Percentiles rank a stretch among this genome's conserved stretches.
These are phyloP conservation scores for Melieria crassipennis DNA, from an alignment of 2,888 invertebrate genomes.

Conservation along the genomic window DNA sequence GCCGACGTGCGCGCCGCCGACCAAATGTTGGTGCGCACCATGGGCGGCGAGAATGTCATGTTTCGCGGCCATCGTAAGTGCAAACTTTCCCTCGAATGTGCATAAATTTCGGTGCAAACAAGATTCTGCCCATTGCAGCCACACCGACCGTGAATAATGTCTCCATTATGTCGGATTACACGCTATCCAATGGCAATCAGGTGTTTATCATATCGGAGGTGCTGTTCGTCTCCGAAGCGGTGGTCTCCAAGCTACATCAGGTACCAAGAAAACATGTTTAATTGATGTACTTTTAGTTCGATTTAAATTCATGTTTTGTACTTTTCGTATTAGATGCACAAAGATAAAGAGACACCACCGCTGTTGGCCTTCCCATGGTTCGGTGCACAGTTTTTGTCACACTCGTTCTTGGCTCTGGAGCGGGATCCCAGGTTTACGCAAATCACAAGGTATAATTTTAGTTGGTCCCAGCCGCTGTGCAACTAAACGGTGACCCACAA, in stretches of 20 bases:
- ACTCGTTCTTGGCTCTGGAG: constrained; percentile 72
- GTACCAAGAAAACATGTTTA: constrained; percentile 52
- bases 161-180: constrained; percentile 70
- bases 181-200: constrained; percentile 72
- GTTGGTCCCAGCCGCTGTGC: background rate
- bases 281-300: background rate
- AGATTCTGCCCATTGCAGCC: constrained; percentile 57
- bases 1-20: constrained; percentile 68
- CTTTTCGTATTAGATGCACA: constrained; percentile 65
- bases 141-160: constrained; percentile 71
- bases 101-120: no score
- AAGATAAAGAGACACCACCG: constrained; percentile 74
- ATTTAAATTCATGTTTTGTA: background rate
- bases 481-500: background rate
- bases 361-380: constrained; percentile 74
- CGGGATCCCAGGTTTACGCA: constrained; percentile 70
- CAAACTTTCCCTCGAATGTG: background rate
- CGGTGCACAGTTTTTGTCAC: constrained; percentile 73
- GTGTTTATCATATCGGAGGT: constrained; percentile 73
- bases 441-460: constrained; percentile 65
- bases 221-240: constrained; percentile 71
- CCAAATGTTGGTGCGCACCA: constrained; percentile 68
- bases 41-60: constrained; percentile 70
- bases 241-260: constrained; percentile 72
- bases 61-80: constrained; percentile 71